These are phyloP conservation scores for Lycia hirtaria DNA, from an alignment of 2,888 invertebrate genomes.

Conservation along the genomic window DNA sequence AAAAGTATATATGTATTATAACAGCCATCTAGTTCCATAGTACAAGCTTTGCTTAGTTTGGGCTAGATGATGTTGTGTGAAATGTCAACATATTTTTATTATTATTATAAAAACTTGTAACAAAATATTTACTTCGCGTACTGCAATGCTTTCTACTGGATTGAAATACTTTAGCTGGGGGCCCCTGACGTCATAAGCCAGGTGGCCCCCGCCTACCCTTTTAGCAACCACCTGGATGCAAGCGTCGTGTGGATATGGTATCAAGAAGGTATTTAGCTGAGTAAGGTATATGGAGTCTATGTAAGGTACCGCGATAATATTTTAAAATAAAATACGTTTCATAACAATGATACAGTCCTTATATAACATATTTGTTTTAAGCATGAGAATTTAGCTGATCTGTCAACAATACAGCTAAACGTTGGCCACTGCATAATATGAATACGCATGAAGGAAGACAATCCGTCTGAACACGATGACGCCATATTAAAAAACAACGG, in stretches of 20 bases:
- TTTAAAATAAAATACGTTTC: background rate
- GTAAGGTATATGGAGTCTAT: background rate
- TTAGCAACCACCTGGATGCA: constrained; percentile 30
- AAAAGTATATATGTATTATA: too few species aligned
- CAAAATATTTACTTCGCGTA: constrained; percentile 1
- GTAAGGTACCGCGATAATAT: background rate
- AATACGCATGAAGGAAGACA: too few species aligned
- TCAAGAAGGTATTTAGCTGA: background rate
- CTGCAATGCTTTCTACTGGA: background rate
- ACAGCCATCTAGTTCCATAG: too few species aligned
- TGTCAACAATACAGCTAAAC: too few species aligned
- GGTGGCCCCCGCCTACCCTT: constrained; percentile 32
- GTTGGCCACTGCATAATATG: too few species aligned
- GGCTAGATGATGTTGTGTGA: too few species aligned
- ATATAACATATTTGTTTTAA: too few species aligned
- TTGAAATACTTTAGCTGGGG: constrained; percentile 22
- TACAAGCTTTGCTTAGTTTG: too few species aligned
- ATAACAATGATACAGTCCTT: too few species aligned
- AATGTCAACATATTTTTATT: background rate
- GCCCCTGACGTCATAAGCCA: constrained; percentile 38
- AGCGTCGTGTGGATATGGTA: constrained; percentile 25
- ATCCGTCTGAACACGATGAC: too few species aligned
- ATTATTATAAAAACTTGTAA: background rate
- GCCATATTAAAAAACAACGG: too few species aligned
- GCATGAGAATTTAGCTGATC: too few species aligned